Evolutionary conservation across 2,113 vertebrate species (phyloP).

Genomic region (Peromyscus californicus): DNA sequence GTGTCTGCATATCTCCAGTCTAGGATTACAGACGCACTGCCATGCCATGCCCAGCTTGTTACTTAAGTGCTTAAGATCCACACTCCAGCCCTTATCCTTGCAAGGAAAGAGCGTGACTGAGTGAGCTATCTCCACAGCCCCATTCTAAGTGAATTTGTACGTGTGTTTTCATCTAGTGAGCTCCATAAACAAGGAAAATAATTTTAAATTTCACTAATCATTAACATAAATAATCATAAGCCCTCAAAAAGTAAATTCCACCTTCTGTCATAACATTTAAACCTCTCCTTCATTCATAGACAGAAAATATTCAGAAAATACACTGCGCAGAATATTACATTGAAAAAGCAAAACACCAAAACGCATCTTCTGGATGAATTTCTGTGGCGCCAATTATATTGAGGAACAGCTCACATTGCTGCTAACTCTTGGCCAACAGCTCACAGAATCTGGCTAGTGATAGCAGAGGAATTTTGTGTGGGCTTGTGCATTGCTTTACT

Average conservation of each 20-base stretch:
- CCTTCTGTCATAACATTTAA: not conserved
- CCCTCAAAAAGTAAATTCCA: constrained; percentile 15
- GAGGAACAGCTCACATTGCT: constrained; percentile 48
- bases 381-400: not conserved
- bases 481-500: constrained; percentile 65
- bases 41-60: not conserved
- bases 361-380: constrained; percentile 33
- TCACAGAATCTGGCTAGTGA: constrained; percentile 75
- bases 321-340: not conserved
- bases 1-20: not conserved
- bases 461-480: constrained; percentile 77
- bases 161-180: constrained; percentile 1
- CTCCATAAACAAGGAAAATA: constrained; percentile 19
- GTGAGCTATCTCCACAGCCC: not conserved
- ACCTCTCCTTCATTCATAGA: not conserved
- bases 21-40: not conserved
- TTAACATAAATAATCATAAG: constrained; percentile 10
- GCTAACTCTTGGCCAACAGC: constrained; percentile 69
- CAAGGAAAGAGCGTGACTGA: no score
- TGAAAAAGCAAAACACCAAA: constrained; percentile 23
- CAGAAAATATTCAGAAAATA: constrained; percentile 48
- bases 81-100: not conserved
- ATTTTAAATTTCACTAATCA: constrained; percentile 49
- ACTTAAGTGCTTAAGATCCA: not conserved
- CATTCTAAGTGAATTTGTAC: constrained; percentile 27